These are phyloP conservation scores for Eublepharis macularius DNA, from an alignment of 2,113 vertebrate genomes.

Conservation along the genomic window DNA sequence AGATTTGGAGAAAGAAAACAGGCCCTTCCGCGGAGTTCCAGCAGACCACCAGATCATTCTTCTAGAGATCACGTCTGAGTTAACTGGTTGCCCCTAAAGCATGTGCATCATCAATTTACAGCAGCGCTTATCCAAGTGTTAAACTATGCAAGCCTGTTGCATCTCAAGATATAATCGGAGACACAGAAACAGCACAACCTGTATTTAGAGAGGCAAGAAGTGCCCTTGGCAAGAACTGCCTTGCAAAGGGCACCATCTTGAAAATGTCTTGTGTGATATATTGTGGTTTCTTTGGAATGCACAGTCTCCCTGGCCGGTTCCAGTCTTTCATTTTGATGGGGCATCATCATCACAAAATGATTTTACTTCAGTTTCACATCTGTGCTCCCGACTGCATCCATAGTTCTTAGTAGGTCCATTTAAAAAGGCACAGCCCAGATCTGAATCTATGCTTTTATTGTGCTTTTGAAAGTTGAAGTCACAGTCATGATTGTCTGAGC, in stretches of 20 bases:
- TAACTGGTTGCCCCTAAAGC: accelerated
- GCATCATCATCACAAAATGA: not conserved
- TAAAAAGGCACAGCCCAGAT: not conserved
- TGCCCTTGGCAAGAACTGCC: not conserved
- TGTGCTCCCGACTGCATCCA: not conserved
- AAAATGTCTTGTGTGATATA: not conserved
- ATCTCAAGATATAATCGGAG: not conserved
- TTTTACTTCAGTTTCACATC: not conserved
- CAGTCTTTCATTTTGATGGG: not conserved
- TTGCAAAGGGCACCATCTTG: not conserved
- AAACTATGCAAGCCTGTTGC: not conserved
- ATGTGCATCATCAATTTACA: not conserved
- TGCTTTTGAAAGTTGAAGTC: not conserved
- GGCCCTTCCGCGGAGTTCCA: slow-evolving; percentile 11
- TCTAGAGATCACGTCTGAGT: slow-evolving; percentile 9
- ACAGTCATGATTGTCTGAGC: not conserved
- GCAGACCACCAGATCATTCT: not conserved
- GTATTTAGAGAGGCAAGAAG: not conserved
- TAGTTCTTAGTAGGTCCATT: not conserved
- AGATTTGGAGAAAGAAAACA: slow-evolving; percentile 26
- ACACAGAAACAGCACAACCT: not conserved
- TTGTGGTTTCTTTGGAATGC: not conserved
- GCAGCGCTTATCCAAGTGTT: not conserved
- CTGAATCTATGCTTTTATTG: not conserved
- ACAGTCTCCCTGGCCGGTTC: not conserved